Evolutionary conservation across 2,797 vertebrate species (phyloP).

Genomic region (Scomberomorus guttatus): DNA sequence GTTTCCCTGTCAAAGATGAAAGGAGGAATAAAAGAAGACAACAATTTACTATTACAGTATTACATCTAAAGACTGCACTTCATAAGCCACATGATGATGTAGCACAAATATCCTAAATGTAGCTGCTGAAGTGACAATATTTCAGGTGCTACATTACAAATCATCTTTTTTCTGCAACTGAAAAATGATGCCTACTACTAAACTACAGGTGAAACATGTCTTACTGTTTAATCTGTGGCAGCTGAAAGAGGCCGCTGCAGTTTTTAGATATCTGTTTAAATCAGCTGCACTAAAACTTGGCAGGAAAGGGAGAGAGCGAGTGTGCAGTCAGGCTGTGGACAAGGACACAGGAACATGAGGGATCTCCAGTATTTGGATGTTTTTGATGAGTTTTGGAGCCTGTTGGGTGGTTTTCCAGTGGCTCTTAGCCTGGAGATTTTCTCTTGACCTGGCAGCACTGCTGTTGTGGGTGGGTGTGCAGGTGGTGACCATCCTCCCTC

Average conservation of each 20-base stretch:
- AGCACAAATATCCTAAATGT: too few relatives aligned
- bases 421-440: conserved; percentile 19
- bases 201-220: not conserved
- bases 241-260: conserved; percentile 5
- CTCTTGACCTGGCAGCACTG: conserved; percentile 14
- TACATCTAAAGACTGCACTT: not conserved
- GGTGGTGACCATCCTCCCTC: conserved; percentile 5
- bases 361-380: conserved; percentile 3
- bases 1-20: not conserved
- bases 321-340: not conserved
- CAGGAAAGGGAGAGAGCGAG: not conserved
- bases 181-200: too few relatives aligned
- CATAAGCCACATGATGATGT: not conserved
- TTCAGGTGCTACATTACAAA: not conserved
- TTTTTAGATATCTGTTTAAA: conserved; percentile 14
- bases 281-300: not conserved
- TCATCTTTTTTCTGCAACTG: not conserved
- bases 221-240: conserved; percentile 4
- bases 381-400: conserved; percentile 22
- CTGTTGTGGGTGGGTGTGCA: conserved; percentile 4
- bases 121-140: too few relatives aligned
- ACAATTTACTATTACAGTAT: not conserved
- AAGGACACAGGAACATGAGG: not conserved
- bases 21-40: not conserved
- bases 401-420: conserved; percentile 21